These are phyloP conservation scores for Mugil cephalus DNA, from an alignment of 2,113 vertebrate genomes.

Conservation along the genomic window DNA sequence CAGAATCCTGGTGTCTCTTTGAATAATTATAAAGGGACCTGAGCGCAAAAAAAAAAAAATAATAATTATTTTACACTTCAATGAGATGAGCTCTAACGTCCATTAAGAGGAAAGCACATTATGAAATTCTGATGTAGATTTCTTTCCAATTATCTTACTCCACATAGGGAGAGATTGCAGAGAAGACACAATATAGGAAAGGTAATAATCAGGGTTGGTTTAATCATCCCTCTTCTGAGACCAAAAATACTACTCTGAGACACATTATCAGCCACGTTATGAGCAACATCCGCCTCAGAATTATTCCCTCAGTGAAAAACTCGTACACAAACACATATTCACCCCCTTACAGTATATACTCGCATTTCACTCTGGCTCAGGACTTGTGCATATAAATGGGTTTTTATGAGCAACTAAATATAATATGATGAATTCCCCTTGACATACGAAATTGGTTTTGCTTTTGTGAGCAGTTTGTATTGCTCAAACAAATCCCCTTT, in stretches of 20 bases:
- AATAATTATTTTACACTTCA: conserved; percentile 25
- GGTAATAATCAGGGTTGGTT: conserved; percentile 18
- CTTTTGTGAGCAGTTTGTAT: conserved; percentile 63
- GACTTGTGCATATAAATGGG: conserved; percentile 45
- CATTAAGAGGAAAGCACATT: conserved; percentile 8
- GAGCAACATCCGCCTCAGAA: conserved; percentile 27
- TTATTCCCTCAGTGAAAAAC: conserved; percentile 25
- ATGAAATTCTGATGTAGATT: not conserved
- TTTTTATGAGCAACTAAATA: conserved; percentile 55
- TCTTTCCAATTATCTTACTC: conserved; percentile 7
- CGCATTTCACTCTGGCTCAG: not conserved
- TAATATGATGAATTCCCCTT: conserved; percentile 63
- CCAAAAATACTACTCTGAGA: not conserved
- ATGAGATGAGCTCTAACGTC: not conserved
- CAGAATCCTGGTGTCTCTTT: conserved; percentile 10
- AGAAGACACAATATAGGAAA: conserved; percentile 7
- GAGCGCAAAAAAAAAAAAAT: not conserved
- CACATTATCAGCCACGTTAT: conserved; percentile 30
- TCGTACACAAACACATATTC: conserved; percentile 3
- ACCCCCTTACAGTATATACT: not conserved
- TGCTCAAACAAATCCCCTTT: conserved; percentile 42
- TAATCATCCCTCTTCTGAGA: conserved; percentile 34
- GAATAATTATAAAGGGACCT: conserved; percentile 18
- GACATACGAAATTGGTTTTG: conserved; percentile 72
- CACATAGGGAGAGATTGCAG: not conserved